phyloP scores from a whole-genome alignment of 2,888 invertebrate species.

The Micropterix aruncella region DNA sequence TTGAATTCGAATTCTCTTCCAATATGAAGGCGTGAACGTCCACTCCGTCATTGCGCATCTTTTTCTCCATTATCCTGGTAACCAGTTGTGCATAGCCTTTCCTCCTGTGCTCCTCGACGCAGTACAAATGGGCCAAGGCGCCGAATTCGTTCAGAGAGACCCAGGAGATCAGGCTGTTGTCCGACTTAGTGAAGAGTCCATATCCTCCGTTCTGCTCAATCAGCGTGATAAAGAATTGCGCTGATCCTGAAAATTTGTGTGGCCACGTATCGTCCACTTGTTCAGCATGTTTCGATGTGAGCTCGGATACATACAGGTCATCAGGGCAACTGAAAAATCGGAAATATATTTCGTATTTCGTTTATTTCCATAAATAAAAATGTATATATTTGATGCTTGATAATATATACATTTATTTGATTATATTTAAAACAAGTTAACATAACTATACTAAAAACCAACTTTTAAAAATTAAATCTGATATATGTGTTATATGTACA shows the following conservation, averaged over 20 bases:
- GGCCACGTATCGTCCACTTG: slow-evolving; percentile 21
- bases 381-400: too few species aligned
- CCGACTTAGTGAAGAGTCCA: slow-evolving; percentile 17
- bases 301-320: slow-evolving; percentile 14
- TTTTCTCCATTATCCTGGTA: slow-evolving; percentile 19
- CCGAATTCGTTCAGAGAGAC: slow-evolving; percentile 21
- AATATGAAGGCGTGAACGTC: slow-evolving; percentile 19
- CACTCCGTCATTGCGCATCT: slow-evolving; percentile 16
- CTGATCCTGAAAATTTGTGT: slow-evolving; percentile 18
- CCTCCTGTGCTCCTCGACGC: slow-evolving; percentile 19
- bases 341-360: too few species aligned
- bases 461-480: too few species aligned
- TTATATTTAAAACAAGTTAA: too few species aligned
- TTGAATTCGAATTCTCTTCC: slow-evolving; percentile 17
- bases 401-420: too few species aligned
- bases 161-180: slow-evolving; percentile 19
- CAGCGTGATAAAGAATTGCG: slow-evolving; percentile 18
- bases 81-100: slow-evolving; percentile 22
- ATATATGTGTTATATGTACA: too few species aligned
- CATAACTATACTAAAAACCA: too few species aligned
- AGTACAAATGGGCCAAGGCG: slow-evolving; percentile 21
- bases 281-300: slow-evolving; percentile 17
- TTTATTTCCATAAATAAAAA: too few species aligned
- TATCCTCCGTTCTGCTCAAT: slow-evolving; percentile 19
- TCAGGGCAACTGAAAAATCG: slow-evolving; percentile 13